Evolutionary conservation across 2,797 vertebrate genomes (phyloP).

Genomic region (Austrolebias charrua): DNA sequence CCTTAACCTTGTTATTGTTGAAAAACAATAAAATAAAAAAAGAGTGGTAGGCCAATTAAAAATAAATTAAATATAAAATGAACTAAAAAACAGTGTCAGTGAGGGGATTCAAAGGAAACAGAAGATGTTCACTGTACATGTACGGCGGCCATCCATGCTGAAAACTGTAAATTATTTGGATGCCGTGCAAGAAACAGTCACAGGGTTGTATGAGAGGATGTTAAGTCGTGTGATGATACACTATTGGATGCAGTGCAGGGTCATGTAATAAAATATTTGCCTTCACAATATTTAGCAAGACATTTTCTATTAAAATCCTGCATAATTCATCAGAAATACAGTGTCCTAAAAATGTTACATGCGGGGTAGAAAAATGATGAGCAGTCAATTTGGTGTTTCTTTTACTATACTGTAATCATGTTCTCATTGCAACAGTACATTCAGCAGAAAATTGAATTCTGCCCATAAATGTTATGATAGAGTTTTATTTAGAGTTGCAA

Average conservation of each 20-base stretch:
- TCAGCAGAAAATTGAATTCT: not conserved
- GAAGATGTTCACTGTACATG: too few species aligned
- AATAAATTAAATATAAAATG: too few species aligned
- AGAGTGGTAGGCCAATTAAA: not conserved
- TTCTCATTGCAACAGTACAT: not conserved
- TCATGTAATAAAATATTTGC: not conserved
- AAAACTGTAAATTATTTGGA: too few species aligned
- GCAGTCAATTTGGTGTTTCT: not conserved
- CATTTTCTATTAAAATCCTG: not conserved
- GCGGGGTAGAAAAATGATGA: not conserved
- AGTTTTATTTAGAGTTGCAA: not conserved
- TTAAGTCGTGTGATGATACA: not conserved
- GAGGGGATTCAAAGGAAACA: too few species aligned
- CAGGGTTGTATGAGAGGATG: too few species aligned
- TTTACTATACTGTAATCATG: not conserved
- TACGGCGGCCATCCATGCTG: too few species aligned
- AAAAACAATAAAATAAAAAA: not conserved
- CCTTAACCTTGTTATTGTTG: too few species aligned
- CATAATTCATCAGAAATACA: not conserved
- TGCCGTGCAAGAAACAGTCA: too few species aligned
- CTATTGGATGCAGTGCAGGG: not conserved
- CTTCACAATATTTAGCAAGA: not conserved
- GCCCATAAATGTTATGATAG: not conserved
- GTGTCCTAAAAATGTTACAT: not conserved
- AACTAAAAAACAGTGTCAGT: too few species aligned